Conservation (phyloP, 2,113 vertebrate species). For the Otolemur garnettii region DNA sequence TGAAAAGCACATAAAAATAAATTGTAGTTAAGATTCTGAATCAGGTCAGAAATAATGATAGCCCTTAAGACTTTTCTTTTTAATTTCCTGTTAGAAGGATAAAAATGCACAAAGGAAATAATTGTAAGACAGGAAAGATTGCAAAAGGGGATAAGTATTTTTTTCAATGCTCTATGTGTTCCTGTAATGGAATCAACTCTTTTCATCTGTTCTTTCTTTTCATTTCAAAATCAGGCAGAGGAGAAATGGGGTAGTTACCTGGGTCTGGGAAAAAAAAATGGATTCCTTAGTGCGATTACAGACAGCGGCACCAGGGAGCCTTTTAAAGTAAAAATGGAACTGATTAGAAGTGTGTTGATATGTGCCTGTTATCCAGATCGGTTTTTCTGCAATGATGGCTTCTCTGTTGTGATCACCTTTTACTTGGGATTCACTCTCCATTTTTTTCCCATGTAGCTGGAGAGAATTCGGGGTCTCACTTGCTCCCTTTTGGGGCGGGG, state of each 20-base stretch:
- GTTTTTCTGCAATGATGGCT: not conserved
- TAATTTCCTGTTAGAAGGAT: conserved; percentile 56
- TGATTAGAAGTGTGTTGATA: not conserved
- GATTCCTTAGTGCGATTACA: not conserved
- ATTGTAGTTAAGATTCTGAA: conserved; percentile 41
- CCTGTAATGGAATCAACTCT: not conserved
- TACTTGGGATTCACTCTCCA: not conserved
- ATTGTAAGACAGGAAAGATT: conserved; percentile 16
- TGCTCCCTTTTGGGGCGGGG: not conserved
- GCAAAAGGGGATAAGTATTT: not conserved
- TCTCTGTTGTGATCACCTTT: not conserved
- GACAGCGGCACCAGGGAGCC: not conserved
- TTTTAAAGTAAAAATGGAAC: conserved; percentile 4
- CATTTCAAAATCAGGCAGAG: conserved; percentile 25
- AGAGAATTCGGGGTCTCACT: not conserved
- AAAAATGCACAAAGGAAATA: conserved; percentile 61
- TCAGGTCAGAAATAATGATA: conserved; percentile 29
- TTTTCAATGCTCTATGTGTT: conserved; percentile 31
- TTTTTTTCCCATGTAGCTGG: not conserved
- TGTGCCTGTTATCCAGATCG: not conserved
- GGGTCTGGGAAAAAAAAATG: not conserved
- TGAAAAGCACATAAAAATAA: conserved; percentile 49
- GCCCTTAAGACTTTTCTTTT: conserved; percentile 35
- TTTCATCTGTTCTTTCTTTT: conserved; percentile 26
- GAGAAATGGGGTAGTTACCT: not conserved